These are phyloP conservation scores for Alethe castanea DNA, from an alignment of 2,113 vertebrate species.

Conservation along the genomic window DNA sequence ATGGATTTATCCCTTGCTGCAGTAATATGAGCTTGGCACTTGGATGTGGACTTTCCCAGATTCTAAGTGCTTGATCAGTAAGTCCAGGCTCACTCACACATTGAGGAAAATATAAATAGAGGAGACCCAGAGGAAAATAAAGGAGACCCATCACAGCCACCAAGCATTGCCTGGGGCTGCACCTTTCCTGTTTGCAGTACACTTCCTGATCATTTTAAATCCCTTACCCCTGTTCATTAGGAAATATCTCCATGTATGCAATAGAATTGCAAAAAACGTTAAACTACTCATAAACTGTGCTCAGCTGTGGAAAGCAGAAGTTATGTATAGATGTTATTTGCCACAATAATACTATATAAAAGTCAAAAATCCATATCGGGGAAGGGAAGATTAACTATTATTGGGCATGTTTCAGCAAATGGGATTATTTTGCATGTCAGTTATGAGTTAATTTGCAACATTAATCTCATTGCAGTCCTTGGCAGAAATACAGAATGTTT, in stretches of 20 bases:
- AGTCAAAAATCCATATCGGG: not conserved
- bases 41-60: not conserved
- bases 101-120: not conserved
- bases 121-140: not conserved
- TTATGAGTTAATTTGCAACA: conserved; percentile 42
- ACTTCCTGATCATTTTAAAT: not conserved
- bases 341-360: conserved; percentile 25
- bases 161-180: accelerated
- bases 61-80: not conserved
- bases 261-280: not conserved
- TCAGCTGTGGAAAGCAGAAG: not conserved
- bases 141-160: not conserved
- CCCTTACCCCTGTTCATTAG: not conserved
- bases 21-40: not conserved
- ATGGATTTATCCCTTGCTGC: not conserved
- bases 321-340: conserved; percentile 24
- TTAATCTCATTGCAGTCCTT: not conserved
- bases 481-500: not conserved
- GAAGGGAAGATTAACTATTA: conserved; percentile 47
- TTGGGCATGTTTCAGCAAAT: conserved; percentile 17
- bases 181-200: not conserved
- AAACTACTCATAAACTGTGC: not conserved
- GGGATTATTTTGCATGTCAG: conserved; percentile 46
- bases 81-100: not conserved
- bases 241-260: not conserved